Base-by-base conservation (phyloP, 2,113 vertebrate species). In the Corythaeola cristata region DNA sequence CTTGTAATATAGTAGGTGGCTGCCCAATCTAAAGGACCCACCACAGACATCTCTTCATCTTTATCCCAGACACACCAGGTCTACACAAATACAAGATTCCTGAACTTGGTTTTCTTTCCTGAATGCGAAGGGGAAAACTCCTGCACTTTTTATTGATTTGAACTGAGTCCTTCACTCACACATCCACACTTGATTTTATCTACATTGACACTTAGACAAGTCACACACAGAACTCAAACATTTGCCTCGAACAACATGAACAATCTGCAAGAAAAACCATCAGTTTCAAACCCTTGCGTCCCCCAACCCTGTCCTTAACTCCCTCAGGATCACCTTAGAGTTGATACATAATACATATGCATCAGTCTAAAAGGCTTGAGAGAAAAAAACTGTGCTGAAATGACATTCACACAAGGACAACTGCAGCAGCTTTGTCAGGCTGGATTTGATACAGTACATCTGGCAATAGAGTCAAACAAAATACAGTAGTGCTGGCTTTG, bases 331-430 rank as follows among this genome's bases (percentile, higher is more conserved):
- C 87, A 89, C 49, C 80, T 94, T n/a, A n/a, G 52, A 83, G 50
- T 64, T 90, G 83, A 96, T 93, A 92, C 78, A 90, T 92, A 89
- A 97, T 96, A 87, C 85, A 96, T 95, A 89, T 39, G 75, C 85
- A 86, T 92, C 83, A 93, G 85, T 44, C 72, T 88, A 76, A 93
- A 95, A 85, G 32, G 74, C 47, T 63, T 32, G 63, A 78, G 56
- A 91, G 64, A 35, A 78, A 60, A 85, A 63, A 45, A 76, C 73
- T 55, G 24, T 49, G 84, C 86, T 85, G 59, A 52, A 90, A 89
- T 93, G 97, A 96, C 95, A 95, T 96, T 96, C 90, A 86, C 67
- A 81, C 89, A 96, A 97, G 95, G 96, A 94, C 95, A 32, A 96
- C 75, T 45, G 56, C 93, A 90, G 78, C 90, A 95, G 89, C 85